Percentiles rank a stretch among this genome's conserved stretches.
phyloP scores from a whole-genome alignment of 2,113 vertebrate species.

The Seriola quinqueradiata region DNA sequence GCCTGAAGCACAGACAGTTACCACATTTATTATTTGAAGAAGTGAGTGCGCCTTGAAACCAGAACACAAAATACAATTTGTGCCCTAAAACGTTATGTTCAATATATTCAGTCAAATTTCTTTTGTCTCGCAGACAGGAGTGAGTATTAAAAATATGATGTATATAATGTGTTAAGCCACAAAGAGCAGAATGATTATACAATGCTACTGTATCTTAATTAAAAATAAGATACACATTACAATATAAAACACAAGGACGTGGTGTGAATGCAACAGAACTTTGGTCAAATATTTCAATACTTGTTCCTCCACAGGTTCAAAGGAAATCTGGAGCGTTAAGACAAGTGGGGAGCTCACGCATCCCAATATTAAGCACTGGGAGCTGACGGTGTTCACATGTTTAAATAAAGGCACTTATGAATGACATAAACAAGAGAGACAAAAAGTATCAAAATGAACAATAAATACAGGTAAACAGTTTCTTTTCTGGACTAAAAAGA shows the following conservation, averaged over 20 bases:
- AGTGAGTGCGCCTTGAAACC: conserved; percentile 7
- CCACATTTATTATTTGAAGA: background rate
- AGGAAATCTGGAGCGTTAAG: conserved; percentile 36
- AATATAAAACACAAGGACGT: conserved; percentile 14
- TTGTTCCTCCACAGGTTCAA: background rate
- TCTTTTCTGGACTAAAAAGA: conserved; percentile 38
- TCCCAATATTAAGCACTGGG: background rate
- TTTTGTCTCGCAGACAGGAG: background rate
- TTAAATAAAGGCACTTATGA: conserved; percentile 62
- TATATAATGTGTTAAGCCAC: background rate
- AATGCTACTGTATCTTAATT: background rate
- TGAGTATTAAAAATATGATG: background rate
- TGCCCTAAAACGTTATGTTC: background rate
- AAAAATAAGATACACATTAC: conserved; percentile 8
- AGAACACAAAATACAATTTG: background rate
- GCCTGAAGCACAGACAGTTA: background rate
- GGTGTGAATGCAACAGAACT: conserved; percentile 22
- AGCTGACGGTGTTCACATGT: conserved; percentile 3
- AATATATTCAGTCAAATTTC: conserved; percentile 25
- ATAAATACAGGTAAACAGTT: conserved; percentile 69
- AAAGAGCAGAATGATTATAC: background rate
- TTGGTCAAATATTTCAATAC: conserved; percentile 58
- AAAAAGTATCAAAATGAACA: conserved; percentile 55
- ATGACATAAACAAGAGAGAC: conserved; percentile 12
- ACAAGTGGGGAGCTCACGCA: conserved; percentile 2